Evolutionary conservation across 1,140 invertebrate genomes (phyloP), one percentile per base, ranked within the genome.

Genomic region (Vanessa atalanta): DNA sequence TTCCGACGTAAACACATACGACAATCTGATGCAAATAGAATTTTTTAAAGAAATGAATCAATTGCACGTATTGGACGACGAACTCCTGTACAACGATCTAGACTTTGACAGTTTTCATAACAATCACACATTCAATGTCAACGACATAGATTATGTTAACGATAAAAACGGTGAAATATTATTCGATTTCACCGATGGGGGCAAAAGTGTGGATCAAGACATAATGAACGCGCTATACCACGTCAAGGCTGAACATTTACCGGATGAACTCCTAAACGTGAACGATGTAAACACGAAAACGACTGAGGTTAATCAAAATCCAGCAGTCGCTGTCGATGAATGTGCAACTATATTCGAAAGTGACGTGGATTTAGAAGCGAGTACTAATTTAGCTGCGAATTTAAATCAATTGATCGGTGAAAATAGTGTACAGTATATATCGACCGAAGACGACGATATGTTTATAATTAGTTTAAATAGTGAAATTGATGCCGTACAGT

Each of bases 401-500:
- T 79, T 93, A 26, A 93, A 92, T 72, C 90, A 92, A 70, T 72
- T 93, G 3, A 93, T 93, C 12, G 90, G 90, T 8, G 89, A 92
- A 60, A 93, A 93, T 70, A 89, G 73, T 70, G 89, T 93, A 12
- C 88, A 93, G 63, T 92, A 93, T 43, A 87, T 93, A 64, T 91
- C 91, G 26, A 92, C 92, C 0, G 92, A 93, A 60, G 85, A 93
- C 64, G 90, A 91, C 75, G 92, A 93, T 75, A 93, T 88, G 31
- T 93, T 92, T 75, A 90, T 93, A 37, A 93, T 93, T 65, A 90
- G 89, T 78, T 84, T 93, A 23, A 92, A 91, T 71, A 91, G 87
- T 78, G 91, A 88, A 79, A 92, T 93, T 65, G 91, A 93, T 75
- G 89, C 92, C 0, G 90, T 86, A 70, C 83, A 89, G 51, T 72